These are phyloP conservation scores for Orycteropus afer DNA, from an alignment of 2,113 vertebrate genomes.

Conservation along the genomic window DNA sequence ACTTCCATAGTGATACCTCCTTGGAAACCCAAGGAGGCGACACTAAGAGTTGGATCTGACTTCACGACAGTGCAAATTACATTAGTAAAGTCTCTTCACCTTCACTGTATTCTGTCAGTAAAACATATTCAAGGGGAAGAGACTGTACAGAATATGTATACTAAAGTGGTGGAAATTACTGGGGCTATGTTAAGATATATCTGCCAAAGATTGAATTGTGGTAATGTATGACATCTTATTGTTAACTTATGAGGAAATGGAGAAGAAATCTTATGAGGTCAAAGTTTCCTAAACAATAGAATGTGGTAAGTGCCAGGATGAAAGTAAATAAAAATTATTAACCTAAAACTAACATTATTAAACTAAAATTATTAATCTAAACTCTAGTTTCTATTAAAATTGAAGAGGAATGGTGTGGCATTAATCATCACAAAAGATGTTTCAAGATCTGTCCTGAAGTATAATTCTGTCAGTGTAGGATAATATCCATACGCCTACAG, in stretches of 20 bases:
- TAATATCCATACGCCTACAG: too few species aligned
- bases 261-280: neutral
- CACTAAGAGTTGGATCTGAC: too few species aligned
- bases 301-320: neutral
- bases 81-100: neutral
- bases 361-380: too few species aligned
- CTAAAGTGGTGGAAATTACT: rapidly evolving
- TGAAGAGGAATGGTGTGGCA: too few species aligned
- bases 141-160: neutral
- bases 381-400: too few species aligned
- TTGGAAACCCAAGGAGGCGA: too few species aligned
- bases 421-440: too few species aligned
- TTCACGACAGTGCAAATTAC: too few species aligned
- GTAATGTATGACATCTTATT: neutral
- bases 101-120: neutral
- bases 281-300: neutral
- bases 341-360: too few species aligned
- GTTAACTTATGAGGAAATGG: neutral
- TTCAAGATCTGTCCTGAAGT: too few species aligned
- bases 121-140: neutral
- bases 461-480: too few species aligned
- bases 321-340: neutral
- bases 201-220: neutral
- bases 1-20: too few species aligned
- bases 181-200: neutral